Conservation (phyloP, 2,113 vertebrate genomes). For the Cromileptes altivelis region DNA sequence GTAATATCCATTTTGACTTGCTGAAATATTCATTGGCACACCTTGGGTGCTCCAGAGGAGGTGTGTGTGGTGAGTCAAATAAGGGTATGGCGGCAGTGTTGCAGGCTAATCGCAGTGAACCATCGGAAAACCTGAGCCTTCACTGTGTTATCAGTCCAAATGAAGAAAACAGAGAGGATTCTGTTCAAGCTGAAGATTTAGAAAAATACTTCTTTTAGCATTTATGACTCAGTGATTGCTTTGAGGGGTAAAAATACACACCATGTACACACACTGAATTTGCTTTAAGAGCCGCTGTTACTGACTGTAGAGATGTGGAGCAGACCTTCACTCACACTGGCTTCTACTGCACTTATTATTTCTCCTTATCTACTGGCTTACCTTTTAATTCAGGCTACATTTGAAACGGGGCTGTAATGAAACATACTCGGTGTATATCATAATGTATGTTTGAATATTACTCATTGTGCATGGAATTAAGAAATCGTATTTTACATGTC, state of each 20-base stretch:
- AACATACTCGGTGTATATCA: neutral
- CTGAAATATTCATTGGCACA: slow-evolving; percentile 84
- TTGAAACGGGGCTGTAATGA: neutral
- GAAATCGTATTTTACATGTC: neutral
- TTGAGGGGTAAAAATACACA: neutral
- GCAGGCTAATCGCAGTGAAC: slow-evolving; percentile 50
- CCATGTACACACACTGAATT: neutral
- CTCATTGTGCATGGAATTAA: neutral
- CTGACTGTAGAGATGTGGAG: slow-evolving; percentile 1
- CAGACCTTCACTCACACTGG: neutral
- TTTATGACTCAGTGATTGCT: slow-evolving; percentile 2
- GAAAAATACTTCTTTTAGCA: slow-evolving; percentile 7
- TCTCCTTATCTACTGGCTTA: neutral
- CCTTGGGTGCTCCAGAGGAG: slow-evolving; percentile 63
- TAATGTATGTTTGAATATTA: neutral
- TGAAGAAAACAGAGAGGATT: neutral
- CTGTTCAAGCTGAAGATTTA: neutral
- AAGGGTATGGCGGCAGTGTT: slow-evolving; percentile 53
- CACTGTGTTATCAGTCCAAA: slow-evolving; percentile 13
- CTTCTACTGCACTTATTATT: neutral
- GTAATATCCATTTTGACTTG: slow-evolving; percentile 77
- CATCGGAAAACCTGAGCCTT: neutral
- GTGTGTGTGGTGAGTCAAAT: slow-evolving; percentile 70
- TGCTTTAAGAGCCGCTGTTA: neutral
- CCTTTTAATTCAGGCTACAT: neutral